Conservation (phyloP, 1,140 invertebrate genomes). For the Philaenus spumarius region DNA sequence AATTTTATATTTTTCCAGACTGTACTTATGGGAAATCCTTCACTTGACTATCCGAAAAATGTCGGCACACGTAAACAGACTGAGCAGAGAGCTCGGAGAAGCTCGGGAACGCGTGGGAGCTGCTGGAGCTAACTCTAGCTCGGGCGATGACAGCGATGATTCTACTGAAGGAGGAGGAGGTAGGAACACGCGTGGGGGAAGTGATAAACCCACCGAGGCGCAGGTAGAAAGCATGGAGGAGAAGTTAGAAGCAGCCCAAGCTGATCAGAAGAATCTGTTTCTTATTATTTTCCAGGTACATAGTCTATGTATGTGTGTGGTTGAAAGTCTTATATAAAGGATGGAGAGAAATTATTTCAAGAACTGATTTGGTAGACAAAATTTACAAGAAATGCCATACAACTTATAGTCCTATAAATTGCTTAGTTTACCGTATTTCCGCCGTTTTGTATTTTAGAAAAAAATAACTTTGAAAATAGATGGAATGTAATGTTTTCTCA, state of each 20-base stretch:
- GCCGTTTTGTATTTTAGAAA: too few relatives aligned
- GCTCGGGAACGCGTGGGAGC: slow-evolving; percentile 76
- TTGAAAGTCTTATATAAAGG: too few relatives aligned
- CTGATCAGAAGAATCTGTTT: slow-evolving; percentile 94
- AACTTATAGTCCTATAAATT: too few relatives aligned
- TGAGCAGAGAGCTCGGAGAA: slow-evolving; percentile 77
- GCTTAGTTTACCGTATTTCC: too few relatives aligned
- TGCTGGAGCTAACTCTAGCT: slow-evolving; percentile 71
- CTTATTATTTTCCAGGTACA: slow-evolving; percentile 89
- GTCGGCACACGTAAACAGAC: slow-evolving; percentile 87
- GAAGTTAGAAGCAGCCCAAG: slow-evolving; percentile 85
- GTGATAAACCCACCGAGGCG: slow-evolving; percentile 76
- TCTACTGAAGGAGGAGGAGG: slow-evolving; percentile 35
- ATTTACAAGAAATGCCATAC: too few relatives aligned
- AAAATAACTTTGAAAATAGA: too few relatives aligned
- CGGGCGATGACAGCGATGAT: slow-evolving; percentile 50
- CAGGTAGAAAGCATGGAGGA: slow-evolving; percentile 94
- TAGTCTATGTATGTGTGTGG: too few relatives aligned
- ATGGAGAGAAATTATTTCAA: too few relatives aligned
- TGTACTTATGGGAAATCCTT: slow-evolving; percentile 96
- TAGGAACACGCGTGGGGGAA: slow-evolving; percentile 38
- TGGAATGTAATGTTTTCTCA: too few relatives aligned
- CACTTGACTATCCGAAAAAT: slow-evolving; percentile 95
- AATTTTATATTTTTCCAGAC: too few relatives aligned
- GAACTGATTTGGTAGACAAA: too few relatives aligned